Base-by-base conservation (phyloP, 2,113 vertebrate species). In the Nesogale talazaci region DNA sequence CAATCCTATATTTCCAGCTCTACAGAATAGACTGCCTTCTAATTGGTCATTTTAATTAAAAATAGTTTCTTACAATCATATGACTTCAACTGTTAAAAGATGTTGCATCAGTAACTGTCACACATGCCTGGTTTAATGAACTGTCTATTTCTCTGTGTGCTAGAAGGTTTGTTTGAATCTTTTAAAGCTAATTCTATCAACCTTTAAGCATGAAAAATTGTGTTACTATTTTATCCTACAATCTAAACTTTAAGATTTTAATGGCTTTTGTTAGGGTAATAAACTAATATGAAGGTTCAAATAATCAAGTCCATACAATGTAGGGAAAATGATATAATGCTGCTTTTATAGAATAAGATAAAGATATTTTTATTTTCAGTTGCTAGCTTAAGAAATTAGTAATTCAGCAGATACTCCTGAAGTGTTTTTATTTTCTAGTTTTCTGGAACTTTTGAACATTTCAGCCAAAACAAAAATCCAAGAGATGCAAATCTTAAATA, bases 51-150 rank as follows among this genome's bases (percentile, higher is more conserved):
- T 52, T 52, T 52, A 8, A 46, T 46, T 46, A 52, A 52, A 52
- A 52, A 52, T 12, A 52, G 46, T 52, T 52, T 12, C 46, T 52
- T 52, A 12, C 14, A 52, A 52, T 52, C 10, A 52, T 52, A 10
- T 95, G 96, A 90, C 74, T 94, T 95, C 74, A 93, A 63, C 81
- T 96, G 85, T 94, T 96, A 94, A 94, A 98, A 94, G n/a, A 97
- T 82, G 69, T 92, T 96, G 83, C 82, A 56, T 56, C 29, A 83
- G 83, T 92, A 96, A 88, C 83, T 20, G 17, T 63, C 97, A 83
- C 31, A 94, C 25, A 79, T 90, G 75, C 27, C 76, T 83, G 34
- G 61, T 86, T 9, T 95, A 88, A 94, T 92, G 96, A 96, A 94
- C 82, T 90, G 76, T 42, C 61, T 61, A 38, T 17, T 79, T 94